Conservation (phyloP, 2,888 invertebrate genomes). For the Dioctria rufipes region DNA sequence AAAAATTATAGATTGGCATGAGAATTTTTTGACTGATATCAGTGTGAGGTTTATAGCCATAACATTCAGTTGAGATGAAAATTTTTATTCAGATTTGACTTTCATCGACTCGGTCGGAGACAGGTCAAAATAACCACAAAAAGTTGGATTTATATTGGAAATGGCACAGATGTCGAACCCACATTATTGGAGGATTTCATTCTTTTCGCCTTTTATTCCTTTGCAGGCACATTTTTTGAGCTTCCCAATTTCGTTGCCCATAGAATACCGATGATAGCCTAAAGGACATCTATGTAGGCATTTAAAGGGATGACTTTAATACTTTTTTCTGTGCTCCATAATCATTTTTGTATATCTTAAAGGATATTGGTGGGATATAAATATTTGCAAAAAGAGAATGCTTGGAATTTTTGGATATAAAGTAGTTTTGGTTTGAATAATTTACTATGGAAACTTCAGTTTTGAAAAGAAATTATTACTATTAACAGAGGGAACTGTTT, state of each 20-base stretch:
- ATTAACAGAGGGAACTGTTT: no score
- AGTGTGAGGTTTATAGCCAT: neutral
- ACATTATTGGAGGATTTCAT: constrained; percentile 23
- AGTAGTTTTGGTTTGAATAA: neutral
- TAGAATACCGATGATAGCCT: constrained; percentile 25
- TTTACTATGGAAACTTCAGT: neutral
- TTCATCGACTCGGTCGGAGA: constrained; percentile 12
- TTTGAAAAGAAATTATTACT: neutral
- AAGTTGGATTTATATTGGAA: constrained; percentile 40
- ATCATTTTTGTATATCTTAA: constrained; percentile 43
- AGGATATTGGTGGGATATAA: constrained; percentile 25
- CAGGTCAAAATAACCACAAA: constrained; percentile 41
- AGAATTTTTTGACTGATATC: neutral
- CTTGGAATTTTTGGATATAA: constrained; percentile 26
- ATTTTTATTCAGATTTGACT: constrained; percentile 19
- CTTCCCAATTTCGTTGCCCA: constrained; percentile 25
- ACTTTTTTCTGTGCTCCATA: constrained; percentile 21
- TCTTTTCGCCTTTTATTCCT: constrained; percentile 20
- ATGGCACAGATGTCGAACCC: constrained; percentile 47
- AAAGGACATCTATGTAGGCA: constrained; percentile 7
- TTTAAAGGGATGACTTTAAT: constrained; percentile 44
- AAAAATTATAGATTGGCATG: neutral
- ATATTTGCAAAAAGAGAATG: constrained; percentile 8
- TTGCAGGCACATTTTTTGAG: constrained; percentile 27
- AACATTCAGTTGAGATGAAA: neutral